Evolutionary conservation across 2,888 invertebrate species (phyloP).

Genomic region (Quadroppia sp.): DNA sequence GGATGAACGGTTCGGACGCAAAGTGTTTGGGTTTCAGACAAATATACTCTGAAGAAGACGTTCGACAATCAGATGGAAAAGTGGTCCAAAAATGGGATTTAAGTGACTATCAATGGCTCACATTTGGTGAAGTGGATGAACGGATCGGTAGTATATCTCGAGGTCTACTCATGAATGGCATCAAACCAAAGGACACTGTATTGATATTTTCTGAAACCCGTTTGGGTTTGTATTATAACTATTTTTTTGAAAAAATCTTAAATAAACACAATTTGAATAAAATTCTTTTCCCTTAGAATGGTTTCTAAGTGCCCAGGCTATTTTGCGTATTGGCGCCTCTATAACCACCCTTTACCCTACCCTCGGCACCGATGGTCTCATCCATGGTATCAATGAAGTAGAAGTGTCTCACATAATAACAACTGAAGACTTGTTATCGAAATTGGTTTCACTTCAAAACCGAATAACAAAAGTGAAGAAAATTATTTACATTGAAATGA

Average conservation of each 20-base stretch:
- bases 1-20: slow-evolving; percentile 64
- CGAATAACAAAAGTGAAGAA: slow-evolving; percentile 70
- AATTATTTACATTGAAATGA: slow-evolving; percentile 53
- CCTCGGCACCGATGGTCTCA: slow-evolving; percentile 77
- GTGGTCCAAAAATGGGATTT: slow-evolving; percentile 94
- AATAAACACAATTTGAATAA: too few relatives aligned
- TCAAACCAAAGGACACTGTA: slow-evolving; percentile 67
- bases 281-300: slow-evolving; percentile 68
- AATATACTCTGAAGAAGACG: slow-evolving; percentile 87
- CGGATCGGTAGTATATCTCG: slow-evolving; percentile 73
- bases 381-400: slow-evolving; percentile 78
- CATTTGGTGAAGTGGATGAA: slow-evolving; percentile 70
- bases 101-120: slow-evolving; percentile 88
- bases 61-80: slow-evolving; percentile 85
- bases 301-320: slow-evolving; percentile 93
- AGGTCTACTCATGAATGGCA: slow-evolving; percentile 75
- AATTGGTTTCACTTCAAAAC: slow-evolving; percentile 69
- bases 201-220: slow-evolving; percentile 96
- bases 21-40: slow-evolving; percentile 83
- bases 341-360: slow-evolving; percentile 97
- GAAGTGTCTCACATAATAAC: slow-evolving; percentile 91
- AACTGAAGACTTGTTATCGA: slow-evolving; percentile 81
- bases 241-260: too few relatives aligned
- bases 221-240: slow-evolving; percentile 57
- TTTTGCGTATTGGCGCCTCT: slow-evolving; percentile 71